Evolutionary conservation across 1,140 invertebrate species (phyloP), one percentile per base, ranked within the genome.

Genomic region (Ips nitidus): DNA sequence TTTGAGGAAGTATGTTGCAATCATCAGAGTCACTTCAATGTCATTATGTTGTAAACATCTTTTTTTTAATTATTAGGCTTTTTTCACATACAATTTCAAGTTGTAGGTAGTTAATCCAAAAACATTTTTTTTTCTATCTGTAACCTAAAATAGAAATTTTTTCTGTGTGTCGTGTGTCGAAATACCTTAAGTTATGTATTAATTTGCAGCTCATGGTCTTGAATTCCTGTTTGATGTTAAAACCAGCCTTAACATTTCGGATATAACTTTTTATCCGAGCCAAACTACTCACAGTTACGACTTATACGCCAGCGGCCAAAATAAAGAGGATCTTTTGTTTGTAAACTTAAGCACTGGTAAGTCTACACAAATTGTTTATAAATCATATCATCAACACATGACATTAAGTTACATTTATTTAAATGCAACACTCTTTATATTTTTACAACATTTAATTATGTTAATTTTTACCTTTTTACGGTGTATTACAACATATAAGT

Each of bases 251-350:
- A 89, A 90, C 75, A 88, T 94, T 66, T 91, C 90, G 70, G 90
- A 91, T 75, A 85, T 92, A 45, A 87, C 89, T 4, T 93, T 93
- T 78, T 91, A 91, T 78, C 90, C 90, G 2, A 91, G 90, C 39
- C 84, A 88, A 76, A 87, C 85, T 5, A 89, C 88, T 6, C 89
- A 91, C 74, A 89, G 90, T 66, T 93, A 92, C 76, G 90, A 93
- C 77, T 81, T 92, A 39, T 91, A 90, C 69, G 87, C 91, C 42
- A 90, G 86, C 41, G 88, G 90, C 3, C 85, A 85, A 60, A 89
- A 91, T 73, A 89, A 91, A 77, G 89, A 90, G 76, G 89, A 92
- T 70, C 87, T 93, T 70, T 83, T 93, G 37, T 91, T 90, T 76
- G 81, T 94, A 3, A 89, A 91, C 76, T 84, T 93, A 41, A 83